Base-by-base conservation (phyloP, 1,140 invertebrate genomes). In the Ceratina australensis region DNA sequence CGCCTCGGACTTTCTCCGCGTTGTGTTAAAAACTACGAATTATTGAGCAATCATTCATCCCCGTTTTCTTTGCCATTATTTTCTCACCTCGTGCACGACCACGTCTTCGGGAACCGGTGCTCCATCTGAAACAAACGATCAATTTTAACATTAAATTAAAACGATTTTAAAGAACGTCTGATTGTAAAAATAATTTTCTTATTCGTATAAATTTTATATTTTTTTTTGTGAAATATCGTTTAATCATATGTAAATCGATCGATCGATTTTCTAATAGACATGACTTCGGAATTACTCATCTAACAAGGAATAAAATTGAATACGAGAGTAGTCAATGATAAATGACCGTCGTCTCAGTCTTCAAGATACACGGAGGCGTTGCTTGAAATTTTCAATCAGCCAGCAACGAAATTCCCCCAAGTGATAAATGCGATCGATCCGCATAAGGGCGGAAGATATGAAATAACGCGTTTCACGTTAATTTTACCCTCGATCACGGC, bases 121-220 rank as follows among this genome's bases (percentile, higher is more conserved):
- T 80, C 87, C 89, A 80, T 90, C 89, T 90, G 87, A 61, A 90
- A 90, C 82, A 89, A 81, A 82, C 28, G 82, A 66, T 20, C 22
- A 28, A n/a, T 72, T 24, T 18, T 56, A n/a, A n/a, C 47, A 63
- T 78, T 8, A 78, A 16, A 54, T 26, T 65, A 10, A n/a, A 72
- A 63, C 20, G 16, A 47, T 26, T 42, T 4, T 16, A 18, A n/a
- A 4, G 12, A 4, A 26, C 3, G 0, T 15, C 49, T 49, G 0
- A 49, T 59, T 47, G 12, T 12, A 12, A 42, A 20, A n/a, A n/a
- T n/a, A n/a, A n/a, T n/a, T n/a, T n/a, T n/a, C n/a, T n/a, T n/a
- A n/a, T n/a, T n/a, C n/a, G n/a, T n/a, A n/a, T n/a, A n/a, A n/a
- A n/a, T n/a, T n/a, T n/a, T n/a, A n/a, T n/a, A n/a, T n/a, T n/a